These are phyloP conservation scores for Bemisia tabaci DNA, from an alignment of 1,140 invertebrate genomes.

Conservation along the genomic window DNA sequence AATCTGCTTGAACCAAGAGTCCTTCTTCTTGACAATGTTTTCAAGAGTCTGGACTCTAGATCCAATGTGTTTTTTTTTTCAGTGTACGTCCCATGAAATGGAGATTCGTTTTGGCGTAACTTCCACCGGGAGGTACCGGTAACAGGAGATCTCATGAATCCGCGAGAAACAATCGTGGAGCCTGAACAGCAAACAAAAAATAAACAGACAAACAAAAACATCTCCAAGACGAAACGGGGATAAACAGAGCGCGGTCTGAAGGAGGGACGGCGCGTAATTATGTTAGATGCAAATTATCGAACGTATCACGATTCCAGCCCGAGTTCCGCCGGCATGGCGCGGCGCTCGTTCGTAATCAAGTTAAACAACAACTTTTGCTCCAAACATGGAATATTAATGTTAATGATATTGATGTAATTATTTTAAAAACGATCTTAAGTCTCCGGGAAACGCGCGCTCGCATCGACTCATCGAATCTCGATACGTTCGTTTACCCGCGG, in stretches of 20 bases:
- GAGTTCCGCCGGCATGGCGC: neutral
- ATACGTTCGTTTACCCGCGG: too few relatives aligned
- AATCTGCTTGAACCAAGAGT: too few relatives aligned
- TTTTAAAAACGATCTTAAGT: neutral
- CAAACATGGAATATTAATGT: neutral
- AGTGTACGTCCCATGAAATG: too few relatives aligned
- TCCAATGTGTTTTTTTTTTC: too few relatives aligned
- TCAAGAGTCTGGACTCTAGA: too few relatives aligned
- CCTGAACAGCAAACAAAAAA: neutral
- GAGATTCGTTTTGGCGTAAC: too few relatives aligned
- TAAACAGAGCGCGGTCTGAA: neutral
- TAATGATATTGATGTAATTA: neutral
- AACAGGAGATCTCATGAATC: too few relatives aligned
- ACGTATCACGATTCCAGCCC: neutral
- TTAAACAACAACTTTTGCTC: neutral
- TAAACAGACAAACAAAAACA: neutral
- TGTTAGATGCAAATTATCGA: neutral
- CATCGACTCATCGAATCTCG: too few relatives aligned
- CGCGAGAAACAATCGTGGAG: too few relatives aligned
- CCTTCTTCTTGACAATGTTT: too few relatives aligned
- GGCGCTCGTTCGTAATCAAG: neutral
- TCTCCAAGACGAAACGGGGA: neutral
- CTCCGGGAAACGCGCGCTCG: neutral
- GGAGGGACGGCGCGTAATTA: neutral
- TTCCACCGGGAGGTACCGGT: too few relatives aligned